phyloP scores from a whole-genome alignment of 2,113 vertebrate genomes.

The Gallinago jamesoni region DNA sequence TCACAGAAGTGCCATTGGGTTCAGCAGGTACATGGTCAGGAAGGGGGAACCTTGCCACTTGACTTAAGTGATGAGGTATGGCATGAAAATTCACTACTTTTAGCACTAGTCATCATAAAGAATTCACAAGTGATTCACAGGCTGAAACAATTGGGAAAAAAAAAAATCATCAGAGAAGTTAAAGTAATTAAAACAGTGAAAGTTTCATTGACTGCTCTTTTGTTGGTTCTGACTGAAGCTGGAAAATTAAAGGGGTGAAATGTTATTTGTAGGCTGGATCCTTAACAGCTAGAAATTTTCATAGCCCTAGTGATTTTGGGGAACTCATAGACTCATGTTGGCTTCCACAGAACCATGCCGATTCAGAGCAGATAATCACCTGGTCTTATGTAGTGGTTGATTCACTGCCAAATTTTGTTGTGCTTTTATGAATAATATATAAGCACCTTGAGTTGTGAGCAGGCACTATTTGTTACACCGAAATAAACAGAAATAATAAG shows the following conservation, averaged over 20 bases:
- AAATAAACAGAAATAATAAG: conserved; percentile 52
- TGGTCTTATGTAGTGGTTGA: not conserved
- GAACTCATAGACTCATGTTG: not conserved
- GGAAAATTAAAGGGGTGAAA: not conserved
- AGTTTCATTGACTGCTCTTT: not conserved
- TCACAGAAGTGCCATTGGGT: not conserved
- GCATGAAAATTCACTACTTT: not conserved
- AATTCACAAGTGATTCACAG: not conserved
- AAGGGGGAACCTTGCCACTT: not conserved
- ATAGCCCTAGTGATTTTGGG: not conserved
- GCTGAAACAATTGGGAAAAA: not conserved
- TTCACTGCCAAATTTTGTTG: not conserved
- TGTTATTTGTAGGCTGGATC: not conserved
- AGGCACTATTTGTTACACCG: not conserved
- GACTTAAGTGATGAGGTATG: not conserved
- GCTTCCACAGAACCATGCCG: not conserved
- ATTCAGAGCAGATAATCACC: not conserved
- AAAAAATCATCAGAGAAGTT: not conserved
- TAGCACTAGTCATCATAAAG: not conserved
- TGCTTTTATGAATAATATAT: conserved; percentile 19
- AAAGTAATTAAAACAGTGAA: not conserved
- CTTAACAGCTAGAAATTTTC: not conserved
- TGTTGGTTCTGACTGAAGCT: not conserved
- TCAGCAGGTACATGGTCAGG: not conserved
- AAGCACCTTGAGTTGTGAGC: not conserved